These are phyloP conservation scores for Caenorhabditis wallacei DNA, from an alignment of 2,888 invertebrate genomes.

Conservation along the genomic window DNA sequence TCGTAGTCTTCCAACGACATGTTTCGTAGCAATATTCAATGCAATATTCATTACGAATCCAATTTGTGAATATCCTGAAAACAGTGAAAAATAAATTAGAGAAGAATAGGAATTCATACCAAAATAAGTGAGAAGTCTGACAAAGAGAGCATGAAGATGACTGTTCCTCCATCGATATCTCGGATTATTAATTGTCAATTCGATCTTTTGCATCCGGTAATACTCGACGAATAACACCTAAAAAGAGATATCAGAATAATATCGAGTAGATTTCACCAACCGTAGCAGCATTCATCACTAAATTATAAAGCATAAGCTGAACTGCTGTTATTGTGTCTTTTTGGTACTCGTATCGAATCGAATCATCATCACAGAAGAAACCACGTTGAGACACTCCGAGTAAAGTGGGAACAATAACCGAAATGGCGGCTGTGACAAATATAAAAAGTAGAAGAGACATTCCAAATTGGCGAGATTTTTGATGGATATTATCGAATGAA, in stretches of 20 bases:
- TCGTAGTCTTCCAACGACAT: constrained; percentile 92
- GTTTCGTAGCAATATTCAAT: constrained; percentile 89
- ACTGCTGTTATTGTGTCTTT: constrained; percentile 60
- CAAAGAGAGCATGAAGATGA: constrained; percentile 70
- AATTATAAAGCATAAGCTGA: constrained; percentile 61
- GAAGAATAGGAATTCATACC: constrained; percentile 37
- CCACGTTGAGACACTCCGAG: constrained; percentile 69
- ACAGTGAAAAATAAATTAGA: background rate
- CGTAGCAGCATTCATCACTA: constrained; percentile 58
- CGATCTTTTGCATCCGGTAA: constrained; percentile 67
- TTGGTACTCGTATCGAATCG: constrained; percentile 69
- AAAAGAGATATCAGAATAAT: background rate
- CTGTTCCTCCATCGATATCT: constrained; percentile 70
- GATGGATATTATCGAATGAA: constrained; percentile 16
- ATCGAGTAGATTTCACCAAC: constrained; percentile 18
- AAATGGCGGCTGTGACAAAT: constrained; percentile 62
- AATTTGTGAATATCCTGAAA: constrained; percentile 74
- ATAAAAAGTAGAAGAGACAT: constrained; percentile 26
- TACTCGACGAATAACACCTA: constrained; percentile 63
- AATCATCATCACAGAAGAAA: constrained; percentile 76
- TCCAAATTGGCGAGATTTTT: background rate
- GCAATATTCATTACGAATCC: constrained; percentile 71
- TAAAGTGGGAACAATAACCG: constrained; percentile 63
- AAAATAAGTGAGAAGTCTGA: constrained; percentile 69
- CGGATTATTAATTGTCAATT: constrained; percentile 59